These are phyloP conservation scores for Neopipo cinnamomea DNA, from an alignment of 2,113 vertebrate species.

Conservation along the genomic window DNA sequence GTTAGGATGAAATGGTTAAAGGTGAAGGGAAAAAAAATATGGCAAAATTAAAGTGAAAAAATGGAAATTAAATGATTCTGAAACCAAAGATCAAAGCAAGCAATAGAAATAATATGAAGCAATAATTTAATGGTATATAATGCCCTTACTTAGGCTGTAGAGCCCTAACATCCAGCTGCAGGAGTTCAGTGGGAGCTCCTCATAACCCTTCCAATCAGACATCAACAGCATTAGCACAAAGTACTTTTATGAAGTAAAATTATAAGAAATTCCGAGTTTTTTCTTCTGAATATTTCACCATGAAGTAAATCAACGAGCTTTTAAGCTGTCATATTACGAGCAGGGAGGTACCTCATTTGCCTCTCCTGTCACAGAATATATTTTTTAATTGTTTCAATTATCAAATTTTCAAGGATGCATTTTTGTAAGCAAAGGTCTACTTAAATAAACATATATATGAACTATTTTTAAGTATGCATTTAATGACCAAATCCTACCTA, in stretches of 20 bases:
- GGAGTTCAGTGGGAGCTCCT: not conserved
- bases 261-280: not conserved
- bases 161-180: not conserved
- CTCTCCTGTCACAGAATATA: not conserved
- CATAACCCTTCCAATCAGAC: not conserved
- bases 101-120: not conserved
- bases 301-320: not conserved
- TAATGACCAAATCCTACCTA: not conserved
- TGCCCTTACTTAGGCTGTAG: not conserved
- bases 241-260: not conserved
- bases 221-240: rapidly evolving
- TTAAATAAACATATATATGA: not conserved
- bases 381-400: not conserved
- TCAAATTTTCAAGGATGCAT: not conserved
- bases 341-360: not conserved
- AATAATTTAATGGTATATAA: not conserved
- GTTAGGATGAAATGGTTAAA: conserved; percentile 47
- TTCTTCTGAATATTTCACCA: not conserved
- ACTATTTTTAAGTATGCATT: not conserved
- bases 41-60: not conserved
- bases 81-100: not conserved
- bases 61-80: not conserved
- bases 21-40: not conserved
- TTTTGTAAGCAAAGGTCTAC: not conserved
- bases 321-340: not conserved